Evolutionary conservation across 2,888 invertebrate species (phyloP).

Genomic region (Andrena trimmerana): DNA sequence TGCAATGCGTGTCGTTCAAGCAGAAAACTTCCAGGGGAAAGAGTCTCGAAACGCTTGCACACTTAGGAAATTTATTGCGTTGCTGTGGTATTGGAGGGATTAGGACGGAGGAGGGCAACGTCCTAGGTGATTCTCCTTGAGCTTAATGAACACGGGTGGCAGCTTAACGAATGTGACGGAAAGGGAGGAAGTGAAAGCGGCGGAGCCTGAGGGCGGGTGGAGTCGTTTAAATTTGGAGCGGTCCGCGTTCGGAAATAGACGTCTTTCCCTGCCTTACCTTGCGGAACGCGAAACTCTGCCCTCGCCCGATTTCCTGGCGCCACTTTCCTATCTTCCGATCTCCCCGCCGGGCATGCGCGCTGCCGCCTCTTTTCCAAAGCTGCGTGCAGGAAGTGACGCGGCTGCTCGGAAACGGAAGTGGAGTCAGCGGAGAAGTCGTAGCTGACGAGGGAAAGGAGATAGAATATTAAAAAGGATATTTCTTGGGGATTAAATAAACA

Average conservation of each 20-base stretch:
- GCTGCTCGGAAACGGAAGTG: constrained; percentile 26
- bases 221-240: constrained; percentile 80
- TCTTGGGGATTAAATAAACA: too few species aligned
- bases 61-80: not conserved
- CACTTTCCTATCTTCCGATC: constrained; percentile 50
- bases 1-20: constrained; percentile 16
- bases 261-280: constrained; percentile 71
- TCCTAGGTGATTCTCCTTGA: constrained; percentile 27
- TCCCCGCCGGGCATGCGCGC: not conserved
- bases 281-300: constrained; percentile 51
- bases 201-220: constrained; percentile 72
- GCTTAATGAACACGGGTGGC: constrained; percentile 54
- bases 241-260: constrained; percentile 75
- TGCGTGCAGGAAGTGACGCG: constrained; percentile 41
- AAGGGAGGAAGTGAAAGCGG: constrained; percentile 56
- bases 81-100: not conserved
- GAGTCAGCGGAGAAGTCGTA: not conserved
- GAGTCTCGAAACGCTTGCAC: not conserved
- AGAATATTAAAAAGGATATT: not conserved
- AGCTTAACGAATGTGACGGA: constrained; percentile 67
- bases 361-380: constrained; percentile 32
- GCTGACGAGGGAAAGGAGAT: not conserved
- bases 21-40: constrained; percentile 11
- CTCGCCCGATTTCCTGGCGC: constrained; percentile 31
- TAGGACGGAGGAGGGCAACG: constrained; percentile 18